Conservation (phyloP, 2,888 invertebrate species). For the Aleiodes alternator region DNA sequence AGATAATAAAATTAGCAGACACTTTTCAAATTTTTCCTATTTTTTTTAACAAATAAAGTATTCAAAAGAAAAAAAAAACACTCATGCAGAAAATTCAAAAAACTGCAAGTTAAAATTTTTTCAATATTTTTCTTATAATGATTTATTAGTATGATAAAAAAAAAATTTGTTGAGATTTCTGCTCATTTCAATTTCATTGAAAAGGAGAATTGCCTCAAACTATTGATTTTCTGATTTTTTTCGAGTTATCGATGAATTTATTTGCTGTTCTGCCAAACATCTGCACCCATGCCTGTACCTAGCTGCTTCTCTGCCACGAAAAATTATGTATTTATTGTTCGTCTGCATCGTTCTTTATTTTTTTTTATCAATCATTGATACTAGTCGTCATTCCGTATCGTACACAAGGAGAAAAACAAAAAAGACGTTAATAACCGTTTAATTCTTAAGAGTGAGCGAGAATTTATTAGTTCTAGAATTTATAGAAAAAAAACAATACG, state of each 20-base stretch:
- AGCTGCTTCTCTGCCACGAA: slow-evolving; percentile 41
- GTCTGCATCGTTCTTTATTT: slow-evolving; percentile 9
- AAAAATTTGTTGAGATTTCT: no score
- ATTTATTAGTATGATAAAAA: no score
- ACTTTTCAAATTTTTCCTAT: no score
- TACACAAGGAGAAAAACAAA: no score
- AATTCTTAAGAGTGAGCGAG: slow-evolving; percentile 10
- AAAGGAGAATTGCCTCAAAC: no score
- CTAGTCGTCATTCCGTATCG: not conserved
- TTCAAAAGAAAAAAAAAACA: no score
- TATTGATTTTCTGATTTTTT: not conserved
- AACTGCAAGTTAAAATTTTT: not conserved
- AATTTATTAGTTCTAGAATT: not conserved
- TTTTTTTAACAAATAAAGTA: no score
- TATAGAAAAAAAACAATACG: not conserved
- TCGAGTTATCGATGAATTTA: slow-evolving; percentile 9
- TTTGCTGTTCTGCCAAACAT: slow-evolving; percentile 36
- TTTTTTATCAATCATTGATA: slow-evolving; percentile 6
- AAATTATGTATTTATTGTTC: slow-evolving; percentile 14
- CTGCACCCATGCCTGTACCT: slow-evolving; percentile 40
- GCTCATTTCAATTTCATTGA: no score
- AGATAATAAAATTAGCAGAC: no score
- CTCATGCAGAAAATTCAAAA: no score
- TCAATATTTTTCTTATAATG: not conserved
- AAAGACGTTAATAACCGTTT: not conserved